These are phyloP conservation scores for Aphidius ervi DNA, from an alignment of 1,140 invertebrate genomes.

Conservation along the genomic window DNA sequence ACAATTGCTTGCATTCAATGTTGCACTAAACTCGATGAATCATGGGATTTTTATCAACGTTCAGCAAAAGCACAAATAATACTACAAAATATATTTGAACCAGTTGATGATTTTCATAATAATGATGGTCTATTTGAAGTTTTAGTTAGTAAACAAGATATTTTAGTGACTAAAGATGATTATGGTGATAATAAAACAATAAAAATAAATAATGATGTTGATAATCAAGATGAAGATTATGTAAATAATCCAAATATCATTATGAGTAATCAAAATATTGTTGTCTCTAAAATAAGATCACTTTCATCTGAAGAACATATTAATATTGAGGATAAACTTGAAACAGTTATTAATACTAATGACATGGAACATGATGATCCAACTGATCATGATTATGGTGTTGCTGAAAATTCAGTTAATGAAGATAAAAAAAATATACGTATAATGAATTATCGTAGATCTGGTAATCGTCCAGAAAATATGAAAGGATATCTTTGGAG, in stretches of 20 bases:
- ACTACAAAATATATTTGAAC: conserved; percentile 16
- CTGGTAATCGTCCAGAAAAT: conserved; percentile 11
- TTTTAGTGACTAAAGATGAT: not conserved
- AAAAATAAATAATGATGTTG: conserved; percentile 3
- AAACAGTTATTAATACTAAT: too few species aligned
- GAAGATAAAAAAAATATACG: conserved; percentile 4
- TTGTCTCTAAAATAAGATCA: too few species aligned
- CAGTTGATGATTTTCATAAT: conserved; percentile 5
- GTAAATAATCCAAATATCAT: not conserved
- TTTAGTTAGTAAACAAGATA: not conserved
- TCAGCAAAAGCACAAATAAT: conserved; percentile 21
- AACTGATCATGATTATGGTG: too few species aligned
- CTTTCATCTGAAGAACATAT: too few species aligned
- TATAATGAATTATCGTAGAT: not conserved
- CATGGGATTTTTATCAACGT: conserved; percentile 23
- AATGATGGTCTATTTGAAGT: conserved; percentile 3
- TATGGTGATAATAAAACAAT: too few species aligned
- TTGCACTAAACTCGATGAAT: conserved; percentile 22
- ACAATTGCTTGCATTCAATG: conserved; percentile 23
- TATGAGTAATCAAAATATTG: too few species aligned
- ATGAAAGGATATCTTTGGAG: conserved; percentile 23
- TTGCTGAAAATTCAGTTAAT: too few species aligned
- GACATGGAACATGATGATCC: too few species aligned
- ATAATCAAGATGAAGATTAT: conserved; percentile 2
- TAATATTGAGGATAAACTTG: too few species aligned